Evolutionary conservation across 2,113 vertebrate species (phyloP), one percentile per base, ranked within the genome.

Genomic region (Nettapus auritus): DNA sequence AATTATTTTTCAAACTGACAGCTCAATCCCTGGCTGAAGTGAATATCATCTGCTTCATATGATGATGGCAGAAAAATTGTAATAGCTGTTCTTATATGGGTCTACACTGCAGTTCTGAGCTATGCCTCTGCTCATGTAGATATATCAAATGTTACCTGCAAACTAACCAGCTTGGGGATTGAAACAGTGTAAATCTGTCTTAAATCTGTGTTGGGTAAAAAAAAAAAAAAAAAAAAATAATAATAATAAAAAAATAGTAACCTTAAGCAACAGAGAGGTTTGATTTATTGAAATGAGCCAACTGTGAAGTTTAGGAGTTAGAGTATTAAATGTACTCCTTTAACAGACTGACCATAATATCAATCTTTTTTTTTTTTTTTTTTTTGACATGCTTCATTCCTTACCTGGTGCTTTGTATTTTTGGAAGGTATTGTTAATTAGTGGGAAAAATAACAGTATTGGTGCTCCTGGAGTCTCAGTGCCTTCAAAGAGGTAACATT

Each of bases 401-500:
- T 96, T 96, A 98, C 98, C 98, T 95, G 98, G 98, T 66, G 97
- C 97, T 96, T 97, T 97, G 87, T 98, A 96, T 40, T 95, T 96
- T 62, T 95, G 96, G 82, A 98, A 98, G 22, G 97, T 98, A 25
- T 94, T 94, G 83, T 98, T 98, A 90, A 98, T 97, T 40, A 98
- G 94, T 8, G 98, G 98, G 48, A 98, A 98, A 91, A 98, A 98
- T 4, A 98, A 64, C 36, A 98, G 91, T 8, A 98, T 87, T 82
- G 98, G 98, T 5, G 97, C 92, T 50, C 60, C 73, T 59, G 97
- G 94, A 75, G 98, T 97, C 46, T 98, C 88, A 0, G 88, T 82
- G 66, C 97, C 91, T 1, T 96, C 94, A 86, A 98, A 98, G 63
- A 98, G 78, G 68, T 98, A 98, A 93, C 98, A 98, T 11, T 98